phyloP scores from a whole-genome alignment of 1,140 invertebrate genomes.

The Ceratina calcarata region DNA sequence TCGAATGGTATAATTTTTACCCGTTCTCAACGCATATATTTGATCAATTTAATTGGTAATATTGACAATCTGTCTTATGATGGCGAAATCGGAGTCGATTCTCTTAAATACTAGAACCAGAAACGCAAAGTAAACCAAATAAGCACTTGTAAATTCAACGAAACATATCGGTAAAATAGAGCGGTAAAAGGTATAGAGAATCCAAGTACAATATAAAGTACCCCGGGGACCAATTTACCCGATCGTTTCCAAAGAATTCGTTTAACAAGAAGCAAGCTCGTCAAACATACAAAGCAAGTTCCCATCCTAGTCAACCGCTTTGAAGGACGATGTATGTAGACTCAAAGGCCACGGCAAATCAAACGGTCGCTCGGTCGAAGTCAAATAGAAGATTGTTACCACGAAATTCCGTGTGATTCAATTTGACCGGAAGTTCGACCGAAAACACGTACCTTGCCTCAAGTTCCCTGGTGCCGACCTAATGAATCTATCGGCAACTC shows the following conservation, averaged over 20 bases:
- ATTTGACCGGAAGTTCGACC: conserved; percentile 67
- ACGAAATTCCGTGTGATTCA: conserved; percentile 68
- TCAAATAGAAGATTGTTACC: conserved; percentile 73
- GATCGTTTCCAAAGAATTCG: neutral
- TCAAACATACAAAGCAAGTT: conserved; percentile 10
- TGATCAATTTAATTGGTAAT: too few species aligned
- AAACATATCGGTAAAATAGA: neutral
- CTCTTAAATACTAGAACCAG: too few species aligned
- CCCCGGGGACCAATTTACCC: neutral
- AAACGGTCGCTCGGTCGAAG: conserved; percentile 59
- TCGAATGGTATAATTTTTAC: too few species aligned
- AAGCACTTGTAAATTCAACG: neutral
- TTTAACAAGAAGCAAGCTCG: neutral
- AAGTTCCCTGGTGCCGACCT: conserved; percentile 26
- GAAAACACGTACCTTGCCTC: conserved; percentile 46
- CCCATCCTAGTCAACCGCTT: conserved; percentile 3
- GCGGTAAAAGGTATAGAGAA: neutral
- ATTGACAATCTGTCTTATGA: too few species aligned
- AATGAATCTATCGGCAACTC: conserved; percentile 62
- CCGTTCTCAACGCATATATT: too few species aligned
- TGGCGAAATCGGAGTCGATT: too few species aligned
- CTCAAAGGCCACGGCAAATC: conserved; percentile 58
- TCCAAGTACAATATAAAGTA: neutral
- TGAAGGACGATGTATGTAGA: conserved; percentile 16
- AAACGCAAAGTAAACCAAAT: neutral